phyloP scores from a whole-genome alignment of 2,113 vertebrate genomes.

The Macquaria ambigua region DNA sequence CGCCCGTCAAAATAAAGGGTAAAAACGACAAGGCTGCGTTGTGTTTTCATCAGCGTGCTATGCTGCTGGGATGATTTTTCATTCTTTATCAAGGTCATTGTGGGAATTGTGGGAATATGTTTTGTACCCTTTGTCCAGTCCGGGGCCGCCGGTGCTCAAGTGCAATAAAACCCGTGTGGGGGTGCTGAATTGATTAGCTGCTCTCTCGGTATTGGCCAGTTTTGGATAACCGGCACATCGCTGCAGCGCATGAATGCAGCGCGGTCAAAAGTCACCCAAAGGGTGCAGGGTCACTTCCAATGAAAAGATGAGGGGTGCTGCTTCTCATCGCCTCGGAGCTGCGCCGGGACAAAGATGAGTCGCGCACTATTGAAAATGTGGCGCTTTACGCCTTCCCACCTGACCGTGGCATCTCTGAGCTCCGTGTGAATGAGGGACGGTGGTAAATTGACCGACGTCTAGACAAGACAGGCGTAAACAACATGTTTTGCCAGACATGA shows the following conservation, averaged over 20 bases:
- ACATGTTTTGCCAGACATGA: slow-evolving; percentile 58
- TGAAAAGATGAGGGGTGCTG: slow-evolving; percentile 79
- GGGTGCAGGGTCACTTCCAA: slow-evolving; percentile 81
- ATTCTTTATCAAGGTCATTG: slow-evolving; percentile 57
- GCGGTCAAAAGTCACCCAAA: slow-evolving; percentile 83
- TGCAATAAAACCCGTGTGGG: slow-evolving; percentile 64
- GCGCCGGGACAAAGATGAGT: slow-evolving; percentile 70
- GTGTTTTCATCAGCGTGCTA: neutral
- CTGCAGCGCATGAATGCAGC: slow-evolving; percentile 72
- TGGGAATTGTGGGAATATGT: slow-evolving; percentile 67
- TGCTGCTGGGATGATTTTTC: neutral
- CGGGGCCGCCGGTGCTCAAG: slow-evolving; percentile 49
- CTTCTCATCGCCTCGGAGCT: slow-evolving; percentile 74
- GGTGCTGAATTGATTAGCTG: slow-evolving; percentile 76
- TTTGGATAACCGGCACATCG: slow-evolving; percentile 60
- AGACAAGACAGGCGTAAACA: slow-evolving; percentile 75
- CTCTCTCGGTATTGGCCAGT: slow-evolving; percentile 74
- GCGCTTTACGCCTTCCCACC: slow-evolving; percentile 79
- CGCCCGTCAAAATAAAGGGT: slow-evolving; percentile 65
- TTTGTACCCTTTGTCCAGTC: slow-evolving; percentile 67
- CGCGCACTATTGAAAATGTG: slow-evolving; percentile 73
- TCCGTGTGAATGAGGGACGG: slow-evolving; percentile 75
- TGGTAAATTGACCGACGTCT: slow-evolving; percentile 73
- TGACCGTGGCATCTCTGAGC: slow-evolving; percentile 80
- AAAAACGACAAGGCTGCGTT: neutral